Percentiles rank a stretch among this genome's conserved stretches.
phyloP scores from a whole-genome alignment of 2,888 invertebrate genomes.

The Hydrotaea cyrtoneurina region DNA sequence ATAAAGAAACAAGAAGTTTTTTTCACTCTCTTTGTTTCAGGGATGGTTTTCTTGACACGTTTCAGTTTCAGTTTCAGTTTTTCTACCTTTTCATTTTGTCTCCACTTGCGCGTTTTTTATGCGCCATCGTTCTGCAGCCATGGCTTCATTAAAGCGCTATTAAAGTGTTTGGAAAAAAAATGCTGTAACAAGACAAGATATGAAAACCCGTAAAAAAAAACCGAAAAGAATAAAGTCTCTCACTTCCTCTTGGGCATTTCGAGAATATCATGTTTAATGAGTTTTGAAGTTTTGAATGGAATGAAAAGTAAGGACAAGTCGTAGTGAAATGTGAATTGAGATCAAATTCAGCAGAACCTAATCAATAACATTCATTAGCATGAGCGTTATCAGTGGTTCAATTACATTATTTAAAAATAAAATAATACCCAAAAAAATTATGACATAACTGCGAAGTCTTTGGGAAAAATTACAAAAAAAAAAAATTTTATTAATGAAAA shows the following conservation, averaged over 20 bases:
- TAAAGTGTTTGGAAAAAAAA: slow-evolving; percentile 6
- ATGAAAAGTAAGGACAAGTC: no score
- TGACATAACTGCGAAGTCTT: no score
- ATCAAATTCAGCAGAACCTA: no score
- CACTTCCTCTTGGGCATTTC: background rate
- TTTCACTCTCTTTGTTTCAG: background rate
- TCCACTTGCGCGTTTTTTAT: background rate
- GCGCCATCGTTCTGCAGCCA: background rate
- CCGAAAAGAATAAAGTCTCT: background rate
- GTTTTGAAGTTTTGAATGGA: background rate
- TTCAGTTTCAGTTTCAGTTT: background rate
- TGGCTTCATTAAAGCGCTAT: slow-evolving; percentile 22
- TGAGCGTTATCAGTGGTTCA: no score
- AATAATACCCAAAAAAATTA: no score
- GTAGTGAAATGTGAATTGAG: no score
- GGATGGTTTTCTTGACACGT: background rate
- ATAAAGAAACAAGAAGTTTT: background rate
- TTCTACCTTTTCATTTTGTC: background rate
- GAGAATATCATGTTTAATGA: slow-evolving; percentile 14
- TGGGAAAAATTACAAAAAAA: no score
- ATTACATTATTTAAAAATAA: no score
- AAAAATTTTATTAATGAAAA: no score
- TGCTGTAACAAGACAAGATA: background rate
- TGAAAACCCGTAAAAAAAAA: background rate
- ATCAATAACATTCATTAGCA: no score